phyloP scores from a whole-genome alignment of 2,113 vertebrate species.

The Chaetorhynchus papuensis region DNA sequence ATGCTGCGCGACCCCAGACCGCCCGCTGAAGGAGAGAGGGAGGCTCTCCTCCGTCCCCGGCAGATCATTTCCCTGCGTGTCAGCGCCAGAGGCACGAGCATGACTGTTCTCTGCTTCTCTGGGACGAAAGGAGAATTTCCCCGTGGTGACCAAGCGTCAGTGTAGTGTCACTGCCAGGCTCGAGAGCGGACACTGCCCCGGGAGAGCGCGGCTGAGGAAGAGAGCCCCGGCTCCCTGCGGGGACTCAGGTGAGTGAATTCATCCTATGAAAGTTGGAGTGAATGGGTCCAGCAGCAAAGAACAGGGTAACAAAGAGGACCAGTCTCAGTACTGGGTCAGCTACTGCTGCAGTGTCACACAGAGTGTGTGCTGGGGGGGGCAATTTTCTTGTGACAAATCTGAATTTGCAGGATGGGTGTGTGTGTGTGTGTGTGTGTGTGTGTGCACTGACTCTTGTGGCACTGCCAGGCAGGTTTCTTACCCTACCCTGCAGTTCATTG shows the following conservation, averaged over 20 bases:
- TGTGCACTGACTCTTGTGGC: not conserved
- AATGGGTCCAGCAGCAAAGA: not conserved
- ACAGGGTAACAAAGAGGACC: not conserved
- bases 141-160: not conserved
- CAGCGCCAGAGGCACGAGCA: slow-evolving; percentile 26
- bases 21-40: slow-evolving; percentile 9
- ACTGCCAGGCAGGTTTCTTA: not conserved
- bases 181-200: not conserved
- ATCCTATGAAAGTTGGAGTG: not conserved
- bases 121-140: slow-evolving; percentile 32
- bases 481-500: not conserved
- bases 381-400: not conserved
- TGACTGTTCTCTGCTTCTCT: not conserved
- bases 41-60: not conserved
- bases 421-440: not conserved
- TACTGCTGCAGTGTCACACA: not conserved
- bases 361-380: not conserved
- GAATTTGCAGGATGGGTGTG: not conserved
- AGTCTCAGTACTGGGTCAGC: not conserved
- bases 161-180: not conserved
- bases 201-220: not conserved
- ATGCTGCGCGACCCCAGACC: slow-evolving; percentile 65
- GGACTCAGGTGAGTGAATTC: slow-evolving; percentile 32
- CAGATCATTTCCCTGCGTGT: not conserved
- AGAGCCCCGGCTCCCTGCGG: not conserved